These are phyloP conservation scores for Psix sp. DNA, from an alignment of 1,140 invertebrate genomes.

Conservation along the genomic window DNA sequence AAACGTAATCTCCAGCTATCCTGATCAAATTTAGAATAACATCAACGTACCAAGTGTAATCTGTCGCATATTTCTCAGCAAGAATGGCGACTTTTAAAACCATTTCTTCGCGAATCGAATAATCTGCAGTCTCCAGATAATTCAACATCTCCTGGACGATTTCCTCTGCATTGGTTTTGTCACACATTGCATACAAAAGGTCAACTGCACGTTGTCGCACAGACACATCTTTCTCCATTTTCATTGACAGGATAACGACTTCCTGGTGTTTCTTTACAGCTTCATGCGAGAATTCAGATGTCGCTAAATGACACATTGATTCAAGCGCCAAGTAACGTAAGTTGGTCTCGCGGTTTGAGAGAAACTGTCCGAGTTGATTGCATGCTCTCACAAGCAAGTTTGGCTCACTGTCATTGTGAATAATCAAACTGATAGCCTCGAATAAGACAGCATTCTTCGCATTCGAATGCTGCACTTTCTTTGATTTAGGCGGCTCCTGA, in stretches of 20 bases:
- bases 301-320: constrained; percentile 99
- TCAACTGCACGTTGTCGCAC: constrained; percentile 99
- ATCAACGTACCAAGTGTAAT: constrained; percentile 99
- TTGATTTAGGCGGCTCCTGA: constrained; percentile 99
- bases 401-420: constrained; percentile 99
- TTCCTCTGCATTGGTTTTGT: constrained; percentile 99
- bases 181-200: constrained; percentile 99
- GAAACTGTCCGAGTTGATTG: constrained; percentile 98
- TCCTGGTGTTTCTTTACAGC: constrained; percentile 99
- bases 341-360: constrained; percentile 99
- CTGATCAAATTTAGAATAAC: constrained; percentile 99
- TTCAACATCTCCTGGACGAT: constrained; percentile 99
- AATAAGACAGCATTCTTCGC: constrained; percentile 99
- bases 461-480: constrained; percentile 99
- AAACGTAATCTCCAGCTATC: constrained; percentile 99
- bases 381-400: constrained; percentile 98
- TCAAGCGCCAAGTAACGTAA: constrained; percentile 98
- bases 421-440: constrained; percentile 99
- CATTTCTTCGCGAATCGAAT: constrained; percentile 99
- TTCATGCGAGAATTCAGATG: constrained; percentile 99
- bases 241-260: constrained; percentile 99
- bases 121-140: constrained; percentile 99
- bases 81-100: constrained; percentile 99
- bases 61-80: constrained; percentile 99
- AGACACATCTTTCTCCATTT: constrained; percentile 99